These are phyloP conservation scores for Ophion obscuratus DNA, from an alignment of 2,888 invertebrate genomes.

Conservation along the genomic window DNA sequence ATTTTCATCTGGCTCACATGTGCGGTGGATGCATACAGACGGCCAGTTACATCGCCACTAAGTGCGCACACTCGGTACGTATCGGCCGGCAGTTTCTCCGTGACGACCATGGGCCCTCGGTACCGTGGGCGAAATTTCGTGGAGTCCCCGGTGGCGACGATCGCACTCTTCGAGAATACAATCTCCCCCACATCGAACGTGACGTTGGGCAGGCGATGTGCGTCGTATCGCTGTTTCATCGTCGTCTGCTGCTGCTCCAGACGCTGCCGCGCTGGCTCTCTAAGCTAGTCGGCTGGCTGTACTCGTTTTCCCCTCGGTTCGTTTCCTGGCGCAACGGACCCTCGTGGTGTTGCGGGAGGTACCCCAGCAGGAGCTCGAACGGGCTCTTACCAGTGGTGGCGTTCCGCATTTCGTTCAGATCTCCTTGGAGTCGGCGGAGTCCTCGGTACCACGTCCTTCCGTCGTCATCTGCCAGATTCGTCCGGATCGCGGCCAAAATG, in stretches of 20 bases:
- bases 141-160: not conserved
- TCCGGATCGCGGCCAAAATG: slow-evolving; percentile 47
- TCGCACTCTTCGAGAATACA: not conserved
- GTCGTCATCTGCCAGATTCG: slow-evolving; percentile 20
- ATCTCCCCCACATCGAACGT: not conserved
- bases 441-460: slow-evolving; percentile 14
- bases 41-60: not conserved
- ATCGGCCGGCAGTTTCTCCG: not conserved
- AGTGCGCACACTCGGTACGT: not conserved
- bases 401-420: slow-evolving; percentile 64
- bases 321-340: not conserved
- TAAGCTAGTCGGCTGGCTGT: not conserved
- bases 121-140: too few species aligned
- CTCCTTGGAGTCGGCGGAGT: slow-evolving; percentile 46
- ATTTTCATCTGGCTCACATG: not conserved
- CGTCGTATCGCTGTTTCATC: not conserved
- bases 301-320: not conserved
- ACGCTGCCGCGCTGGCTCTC: not conserved
- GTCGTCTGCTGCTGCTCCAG: not conserved
- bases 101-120: not conserved
- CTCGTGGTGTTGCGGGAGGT: slow-evolving; percentile 10
- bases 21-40: not conserved
- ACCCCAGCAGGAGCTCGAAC: slow-evolving; percentile 62
- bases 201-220: not conserved
- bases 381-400: slow-evolving; percentile 63